Evolutionary conservation across 2,797 vertebrate genomes (phyloP).

Genomic region (Scolopax rusticola): DNA sequence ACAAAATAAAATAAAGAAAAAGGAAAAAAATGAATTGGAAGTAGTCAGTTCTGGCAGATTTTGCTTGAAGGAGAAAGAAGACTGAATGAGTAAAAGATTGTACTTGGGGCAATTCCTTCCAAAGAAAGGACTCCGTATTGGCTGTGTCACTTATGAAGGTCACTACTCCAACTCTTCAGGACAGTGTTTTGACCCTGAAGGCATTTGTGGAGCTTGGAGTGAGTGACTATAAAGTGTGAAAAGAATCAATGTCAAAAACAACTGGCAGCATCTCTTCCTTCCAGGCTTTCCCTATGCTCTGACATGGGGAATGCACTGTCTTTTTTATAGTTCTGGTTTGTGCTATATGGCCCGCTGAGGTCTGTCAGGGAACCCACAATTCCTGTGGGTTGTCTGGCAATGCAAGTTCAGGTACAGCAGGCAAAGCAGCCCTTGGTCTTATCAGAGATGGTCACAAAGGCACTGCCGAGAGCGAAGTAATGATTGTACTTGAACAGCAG

Average conservation of each 20-base stretch:
- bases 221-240: background rate
- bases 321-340: background rate
- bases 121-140: slow-evolving; percentile 38
- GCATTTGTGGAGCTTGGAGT: slow-evolving; percentile 24
- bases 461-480: background rate
- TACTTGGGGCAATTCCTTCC: slow-evolving; percentile 40
- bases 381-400: background rate
- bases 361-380: background rate
- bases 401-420: background rate
- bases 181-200: slow-evolving; percentile 43
- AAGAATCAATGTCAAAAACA: background rate
- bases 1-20: background rate
- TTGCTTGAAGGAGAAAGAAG: slow-evolving; percentile 60
- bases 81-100: slow-evolving; percentile 58
- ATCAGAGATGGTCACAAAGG: background rate
- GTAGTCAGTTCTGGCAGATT: slow-evolving; percentile 67
- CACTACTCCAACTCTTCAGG: slow-evolving; percentile 15
- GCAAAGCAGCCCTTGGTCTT: background rate
- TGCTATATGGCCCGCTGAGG: background rate
- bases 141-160: slow-evolving; percentile 41
- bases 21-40: background rate
- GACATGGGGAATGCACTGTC: background rate
- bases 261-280: background rate
- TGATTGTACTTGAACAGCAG: background rate
- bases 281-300: background rate